A percentile compares a stretch with the other conserved stretches of the same genome.
Conservation (phyloP, 2,113 vertebrate species). For the Mellivora capensis region DNA sequence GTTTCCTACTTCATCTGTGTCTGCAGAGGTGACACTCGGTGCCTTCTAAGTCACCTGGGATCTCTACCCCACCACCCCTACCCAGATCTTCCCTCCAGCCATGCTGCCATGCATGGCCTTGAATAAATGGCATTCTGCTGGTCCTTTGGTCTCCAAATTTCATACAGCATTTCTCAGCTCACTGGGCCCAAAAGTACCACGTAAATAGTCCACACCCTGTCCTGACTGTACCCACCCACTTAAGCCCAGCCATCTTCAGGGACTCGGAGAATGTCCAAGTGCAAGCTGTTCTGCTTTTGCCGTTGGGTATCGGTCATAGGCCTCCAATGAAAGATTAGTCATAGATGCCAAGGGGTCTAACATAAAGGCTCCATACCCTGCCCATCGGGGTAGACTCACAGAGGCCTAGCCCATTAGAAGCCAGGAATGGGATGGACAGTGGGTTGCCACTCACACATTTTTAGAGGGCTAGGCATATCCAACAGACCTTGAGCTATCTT, state of each 20-base stretch:
- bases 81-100: neutral
- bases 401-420: neutral
- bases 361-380: neutral
- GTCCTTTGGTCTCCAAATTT: neutral
- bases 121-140: neutral
- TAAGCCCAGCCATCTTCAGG: neutral
- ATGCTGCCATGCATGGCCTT: neutral
- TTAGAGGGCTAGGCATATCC: neutral
- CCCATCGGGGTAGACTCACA: neutral
- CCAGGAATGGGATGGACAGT: neutral
- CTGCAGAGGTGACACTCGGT: neutral
- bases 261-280: accelerated
- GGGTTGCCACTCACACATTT: neutral
- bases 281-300: neutral
- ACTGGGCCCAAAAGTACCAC: neutral
- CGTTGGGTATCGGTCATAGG: neutral
- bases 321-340: neutral
- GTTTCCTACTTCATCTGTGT: neutral
- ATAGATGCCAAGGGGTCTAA: neutral
- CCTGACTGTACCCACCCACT: neutral
- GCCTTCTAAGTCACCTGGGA: neutral
- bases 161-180: neutral
- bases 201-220: neutral
- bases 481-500: neutral
- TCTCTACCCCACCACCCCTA: no score